Evolutionary conservation across 2,888 invertebrate species (phyloP), one percentile per base, ranked within the genome.

Genomic region (Lepidochitona cinerea): DNA sequence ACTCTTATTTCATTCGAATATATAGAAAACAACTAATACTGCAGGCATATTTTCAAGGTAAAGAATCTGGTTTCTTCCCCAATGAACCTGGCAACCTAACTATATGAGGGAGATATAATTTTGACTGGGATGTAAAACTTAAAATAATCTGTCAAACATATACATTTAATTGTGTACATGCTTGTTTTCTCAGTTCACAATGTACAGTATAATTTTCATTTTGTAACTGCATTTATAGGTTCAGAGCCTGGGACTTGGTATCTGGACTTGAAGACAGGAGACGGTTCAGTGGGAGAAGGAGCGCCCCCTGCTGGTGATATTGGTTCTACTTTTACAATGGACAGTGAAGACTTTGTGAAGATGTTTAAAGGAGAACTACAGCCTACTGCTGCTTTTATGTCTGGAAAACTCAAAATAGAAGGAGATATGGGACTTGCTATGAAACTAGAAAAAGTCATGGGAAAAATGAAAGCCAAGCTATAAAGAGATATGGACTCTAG

Each of bases 401-500:
- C 95, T 88, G 98, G 98, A 70, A 98, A 97, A 91, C 92, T 99
- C 83, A 98, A 97, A 92, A 96, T 99, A 81, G 93, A 93, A 79
- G 98, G 99, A 0, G 96, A 97, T 88, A 92, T 99, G 85, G 95
- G 95, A 84, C 96, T 97, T 89, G 99, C 98, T 0, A 95, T 98
- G 94, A 98, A 97, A 89, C 92, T 99, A 75, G 98, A 98, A 78
- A 90, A 89, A 77, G 75, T 89, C 7, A 87, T 89, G 87, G 83
- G 81, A 33, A 77, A 85, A 72, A 84, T 85, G 82, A 73, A 75
- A 64, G 35, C 79, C 72, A 71, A 80, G 53, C 75, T 78, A 52
- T 78, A 59, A 71, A n/a, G n/a, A n/a, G n/a, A n/a, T n/a, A n/a
- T n/a, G n/a, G n/a, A n/a, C n/a, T n/a, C n/a, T n/a, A n/a, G n/a